A percentile compares a stretch with the other conserved stretches of the same genome.
Conservation (phyloP, 2,113 vertebrate species). For the Pterocles orientalis region DNA sequence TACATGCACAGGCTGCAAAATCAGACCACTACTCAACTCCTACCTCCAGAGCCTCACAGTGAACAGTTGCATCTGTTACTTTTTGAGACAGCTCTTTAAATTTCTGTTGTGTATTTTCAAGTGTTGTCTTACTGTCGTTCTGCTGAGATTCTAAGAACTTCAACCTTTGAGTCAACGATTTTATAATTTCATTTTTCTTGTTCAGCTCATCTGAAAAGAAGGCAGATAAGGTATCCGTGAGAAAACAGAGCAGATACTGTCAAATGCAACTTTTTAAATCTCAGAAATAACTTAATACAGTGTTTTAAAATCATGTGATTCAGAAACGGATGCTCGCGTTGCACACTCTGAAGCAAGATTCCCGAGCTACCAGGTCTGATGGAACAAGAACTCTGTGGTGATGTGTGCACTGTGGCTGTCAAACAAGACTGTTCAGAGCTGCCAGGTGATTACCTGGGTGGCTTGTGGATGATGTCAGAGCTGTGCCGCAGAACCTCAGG, state of each 20-base stretch:
- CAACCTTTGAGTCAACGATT: constrained; percentile 68
- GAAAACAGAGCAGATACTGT: neutral
- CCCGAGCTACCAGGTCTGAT: neutral
- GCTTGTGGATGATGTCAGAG: neutral
- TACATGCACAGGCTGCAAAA: neutral
- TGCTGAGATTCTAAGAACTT: constrained; percentile 71
- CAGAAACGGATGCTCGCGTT: neutral
- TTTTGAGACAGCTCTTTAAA: constrained; percentile 72
- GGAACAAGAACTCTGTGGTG: neutral
- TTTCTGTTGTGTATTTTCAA: constrained; percentile 70
- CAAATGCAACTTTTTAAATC: neutral
- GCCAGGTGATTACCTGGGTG: neutral
- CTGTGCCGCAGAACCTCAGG: neutral
- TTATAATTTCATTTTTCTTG: constrained; percentile 75
- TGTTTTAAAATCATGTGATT: neutral
- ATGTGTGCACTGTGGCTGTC: neutral
- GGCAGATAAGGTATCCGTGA: neutral
- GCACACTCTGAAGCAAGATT: neutral
- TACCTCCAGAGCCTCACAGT: constrained; percentile 77
- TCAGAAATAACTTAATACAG: neutral
- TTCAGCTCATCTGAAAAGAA: constrained; percentile 74
- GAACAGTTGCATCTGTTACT: constrained; percentile 54
- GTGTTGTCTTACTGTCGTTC: constrained; percentile 28
- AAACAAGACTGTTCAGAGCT: neutral
- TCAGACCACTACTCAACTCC: neutral